phyloP scores from a whole-genome alignment of 2,888 invertebrate species.

The Drosophila nr. perissopoda region DNA sequence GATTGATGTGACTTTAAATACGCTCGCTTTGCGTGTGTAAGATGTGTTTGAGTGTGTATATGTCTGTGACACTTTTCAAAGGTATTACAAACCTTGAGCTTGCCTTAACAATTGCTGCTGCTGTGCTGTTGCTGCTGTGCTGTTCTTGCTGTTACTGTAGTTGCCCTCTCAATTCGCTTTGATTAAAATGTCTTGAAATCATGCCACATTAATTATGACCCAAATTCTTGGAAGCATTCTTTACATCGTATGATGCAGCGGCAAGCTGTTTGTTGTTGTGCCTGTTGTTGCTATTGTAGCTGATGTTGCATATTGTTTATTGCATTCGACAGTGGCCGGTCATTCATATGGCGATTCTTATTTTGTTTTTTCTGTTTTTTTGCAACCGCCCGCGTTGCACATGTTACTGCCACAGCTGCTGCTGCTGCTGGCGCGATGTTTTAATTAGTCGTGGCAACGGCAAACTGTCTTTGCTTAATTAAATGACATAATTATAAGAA shows the following conservation, averaged over 20 bases:
- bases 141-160: constrained; percentile 21
- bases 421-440: constrained; percentile 79
- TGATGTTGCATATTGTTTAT: constrained; percentile 69
- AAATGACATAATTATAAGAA: constrained; percentile 85
- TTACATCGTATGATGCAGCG: constrained; percentile 79
- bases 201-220: constrained; percentile 85
- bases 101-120: constrained; percentile 14
- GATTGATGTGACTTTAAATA: constrained; percentile 80
- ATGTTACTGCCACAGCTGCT: constrained; percentile 43
- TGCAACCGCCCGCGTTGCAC: constrained; percentile 70
- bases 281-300: constrained; percentile 37
- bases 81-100: constrained; percentile 50
- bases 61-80: constrained; percentile 60
- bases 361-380: constrained; percentile 2
- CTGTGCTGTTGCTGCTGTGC: constrained; percentile 3
- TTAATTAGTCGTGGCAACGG: constrained; percentile 82
- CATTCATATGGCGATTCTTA: constrained; percentile 69
- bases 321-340: constrained; percentile 82
- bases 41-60: background rate
- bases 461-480: constrained; percentile 83
- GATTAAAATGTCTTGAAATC: constrained; percentile 83
- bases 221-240: constrained; percentile 84
- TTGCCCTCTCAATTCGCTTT: constrained; percentile 65
- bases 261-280: constrained; percentile 65
- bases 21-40: constrained; percentile 24